Evolutionary conservation across 2,888 invertebrate genomes (phyloP).

Genomic region (Lepidocyrtoides sp.): DNA sequence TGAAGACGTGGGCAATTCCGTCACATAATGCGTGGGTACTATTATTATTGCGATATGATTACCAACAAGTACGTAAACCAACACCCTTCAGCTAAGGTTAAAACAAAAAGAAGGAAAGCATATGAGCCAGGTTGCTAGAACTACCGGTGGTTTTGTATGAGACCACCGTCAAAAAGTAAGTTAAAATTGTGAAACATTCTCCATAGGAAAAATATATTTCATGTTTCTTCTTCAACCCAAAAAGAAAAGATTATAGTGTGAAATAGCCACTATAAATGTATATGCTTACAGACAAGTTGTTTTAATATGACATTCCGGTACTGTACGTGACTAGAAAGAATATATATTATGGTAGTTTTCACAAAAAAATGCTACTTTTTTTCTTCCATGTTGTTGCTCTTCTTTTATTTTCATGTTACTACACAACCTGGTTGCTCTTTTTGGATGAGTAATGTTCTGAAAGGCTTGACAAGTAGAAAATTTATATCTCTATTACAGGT

Average conservation of each 20-base stretch:
- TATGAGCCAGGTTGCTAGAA: not conserved
- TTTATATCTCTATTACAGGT: conserved; percentile 80
- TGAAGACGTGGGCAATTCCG: conserved; percentile 70
- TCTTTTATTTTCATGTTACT: not conserved
- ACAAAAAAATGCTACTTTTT: not conserved
- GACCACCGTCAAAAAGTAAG: conserved; percentile 44
- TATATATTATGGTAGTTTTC: conserved; percentile 20
- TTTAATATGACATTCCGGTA: conserved; percentile 13
- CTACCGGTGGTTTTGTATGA: not conserved
- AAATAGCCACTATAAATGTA: not conserved
- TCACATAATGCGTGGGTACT: conserved; percentile 54
- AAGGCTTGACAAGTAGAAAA: conserved; percentile 80
- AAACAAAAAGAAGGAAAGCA: not conserved
- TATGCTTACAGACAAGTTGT: not conserved
- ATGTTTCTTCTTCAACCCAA: conserved; percentile 8
- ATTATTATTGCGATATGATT: conserved; percentile 19
- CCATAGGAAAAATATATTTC: conserved; percentile 42
- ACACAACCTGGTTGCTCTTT: conserved; percentile 24
- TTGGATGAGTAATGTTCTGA: conserved; percentile 77
- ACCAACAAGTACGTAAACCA: not conserved
- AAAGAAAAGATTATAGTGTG: not conserved
- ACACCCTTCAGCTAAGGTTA: not conserved
- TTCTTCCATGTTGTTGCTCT: not conserved
- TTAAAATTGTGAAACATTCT: conserved; percentile 56
- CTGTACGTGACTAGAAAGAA: conserved; percentile 72